Evolutionary conservation across 2,888 invertebrate genomes (phyloP), one percentile per base, ranked within the genome.

Genomic region (Alcis repandata): DNA sequence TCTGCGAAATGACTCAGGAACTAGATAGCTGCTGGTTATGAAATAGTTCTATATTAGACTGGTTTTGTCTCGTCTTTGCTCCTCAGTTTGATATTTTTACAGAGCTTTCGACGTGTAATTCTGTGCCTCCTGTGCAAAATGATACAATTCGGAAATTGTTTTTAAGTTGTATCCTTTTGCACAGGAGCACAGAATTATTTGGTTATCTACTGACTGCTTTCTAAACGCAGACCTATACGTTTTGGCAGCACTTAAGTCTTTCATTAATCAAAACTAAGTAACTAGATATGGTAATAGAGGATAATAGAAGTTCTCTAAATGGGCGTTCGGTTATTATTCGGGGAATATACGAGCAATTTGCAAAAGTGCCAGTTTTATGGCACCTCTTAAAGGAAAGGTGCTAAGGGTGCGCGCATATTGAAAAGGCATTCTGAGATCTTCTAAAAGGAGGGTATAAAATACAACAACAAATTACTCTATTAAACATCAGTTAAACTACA

Each of bases 341-440:
- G 68, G 77, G 83, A 84, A 89, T 89, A 90, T 90, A 91, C 86
- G 88, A 87, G 74, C 90, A 90, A 90, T 90, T 90, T 87, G 86
- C 85, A 84, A 80, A 85, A 88, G 90, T 88, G 88, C 82, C 77
- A 72, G 80, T 87, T 86, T 86, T 73, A 84, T 80, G 78, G 72
- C 78, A 78, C 74, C 77, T 74, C 75, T 68, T 69, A 61, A 67
- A 69, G 69, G 58, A 75, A 77, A 72, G 75, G 73, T 75, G 53
- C 67, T 78, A 64, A 75, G 73, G 73, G 71, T 45, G 70, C 68
- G 70, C 49, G 63, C 71, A 72, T 68, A 72, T 68, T 71, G 63
- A 51, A 64, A 69, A 66, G 67, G 38, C 43, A 33, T 33, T 53
- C 43, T 38, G n/a, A 54, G 36, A 51, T 22, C 13, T 46, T 41